These are phyloP conservation scores for Hirudo medicinalis DNA, from an alignment of 1,140 invertebrate species.

Conservation along the genomic window DNA sequence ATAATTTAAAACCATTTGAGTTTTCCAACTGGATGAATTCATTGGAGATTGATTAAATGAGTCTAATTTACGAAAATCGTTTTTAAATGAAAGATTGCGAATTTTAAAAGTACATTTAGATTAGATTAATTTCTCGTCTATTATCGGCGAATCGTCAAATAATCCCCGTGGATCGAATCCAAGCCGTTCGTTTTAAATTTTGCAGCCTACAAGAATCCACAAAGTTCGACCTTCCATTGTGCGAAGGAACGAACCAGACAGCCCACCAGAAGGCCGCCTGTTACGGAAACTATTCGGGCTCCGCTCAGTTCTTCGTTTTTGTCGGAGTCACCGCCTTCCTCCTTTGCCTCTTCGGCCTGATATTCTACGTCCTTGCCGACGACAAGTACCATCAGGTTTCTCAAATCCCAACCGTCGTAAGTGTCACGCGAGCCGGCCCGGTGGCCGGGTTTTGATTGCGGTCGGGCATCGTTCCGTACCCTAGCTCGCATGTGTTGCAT, in stretches of 20 bases:
- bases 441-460: neutral
- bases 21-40: too few relatives aligned
- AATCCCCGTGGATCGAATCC: too few relatives aligned
- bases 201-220: conserved; percentile 3
- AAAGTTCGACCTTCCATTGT: conserved; percentile 8
- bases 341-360: conserved; percentile 48
- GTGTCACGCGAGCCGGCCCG: conserved; percentile 24
- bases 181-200: neutral
- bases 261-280: neutral
- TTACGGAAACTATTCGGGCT: conserved; percentile 35
- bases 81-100: too few relatives aligned
- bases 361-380: conserved; percentile 51
- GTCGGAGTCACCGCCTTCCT: conserved; percentile 55
- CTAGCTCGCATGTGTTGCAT: neutral
- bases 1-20: too few relatives aligned
- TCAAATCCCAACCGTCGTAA: conserved; percentile 43
- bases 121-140: too few relatives aligned
- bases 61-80: too few relatives aligned
- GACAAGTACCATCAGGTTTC: conserved; percentile 48
- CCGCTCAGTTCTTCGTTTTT: conserved; percentile 56
- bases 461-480: too few relatives aligned
- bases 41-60: too few relatives aligned
- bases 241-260: neutral
- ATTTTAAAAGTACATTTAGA: too few relatives aligned
- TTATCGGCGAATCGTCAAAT: too few relatives aligned